Base-by-base conservation (phyloP, 1,140 invertebrate genomes). In the Zaprionus vittiger region DNA sequence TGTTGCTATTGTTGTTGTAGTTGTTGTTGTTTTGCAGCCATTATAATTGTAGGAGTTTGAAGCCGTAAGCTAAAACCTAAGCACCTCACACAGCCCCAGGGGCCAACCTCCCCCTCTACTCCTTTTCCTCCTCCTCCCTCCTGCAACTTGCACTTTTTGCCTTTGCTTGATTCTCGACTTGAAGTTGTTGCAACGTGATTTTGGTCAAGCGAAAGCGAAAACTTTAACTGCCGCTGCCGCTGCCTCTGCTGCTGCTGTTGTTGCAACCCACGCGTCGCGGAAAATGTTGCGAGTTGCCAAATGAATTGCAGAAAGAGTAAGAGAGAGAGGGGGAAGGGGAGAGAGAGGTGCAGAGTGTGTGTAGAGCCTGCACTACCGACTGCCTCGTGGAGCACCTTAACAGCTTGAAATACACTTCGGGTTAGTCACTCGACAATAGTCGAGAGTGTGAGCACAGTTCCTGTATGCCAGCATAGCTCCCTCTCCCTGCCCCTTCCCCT, bases 191-290 rank as follows among this genome's bases (percentile, higher is more conserved):
- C 47, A 52, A 56, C 56, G 71, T 73, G 64, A 59, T 71, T 75
- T 70, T 59, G 71, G 71, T 75, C 67, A 73, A 73, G 73, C 60
- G 73, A 75, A 75, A 75, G 73, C 73, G 67, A 75, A 47, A 75
- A 75, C 41, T 63, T 74, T 57, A 73, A 38, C 72, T 37, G 38
- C 71, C 47, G 47, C 72, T n/a, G 41, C 41, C 4, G n/a, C 41
- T n/a, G 31, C 31, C 31, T 11, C 65, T 37, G 38, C 71, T 37
- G 38, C 71, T 37, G 41, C 41, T 7, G 41, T 14, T n/a, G 38
- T 7, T 47, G 7, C 41, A 47, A 47, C 41, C 41, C 41, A 47
- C 41, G 41, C 41, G 41, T 44, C n/a, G 41, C 41, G 41, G 41
- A 17, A 47, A 47, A 38, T 38, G 37, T 38, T 38, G 37, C 37